phyloP scores from a whole-genome alignment of 2,888 invertebrate genomes.

The Clanis bilineata region DNA sequence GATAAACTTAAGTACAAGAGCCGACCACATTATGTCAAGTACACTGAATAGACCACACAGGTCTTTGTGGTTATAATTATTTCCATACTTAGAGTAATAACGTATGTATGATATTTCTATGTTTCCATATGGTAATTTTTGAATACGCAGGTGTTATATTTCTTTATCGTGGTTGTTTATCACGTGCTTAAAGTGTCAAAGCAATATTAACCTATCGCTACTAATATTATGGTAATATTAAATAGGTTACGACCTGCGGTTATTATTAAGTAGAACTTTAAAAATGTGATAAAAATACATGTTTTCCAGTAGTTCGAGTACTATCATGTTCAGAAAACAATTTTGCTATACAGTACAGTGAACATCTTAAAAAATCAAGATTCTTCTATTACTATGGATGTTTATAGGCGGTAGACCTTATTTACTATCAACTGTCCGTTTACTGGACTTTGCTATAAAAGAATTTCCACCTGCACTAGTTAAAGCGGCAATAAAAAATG shows the following conservation, averaged over 20 bases:
- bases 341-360: too few relatives aligned
- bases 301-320: too few relatives aligned
- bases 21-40: slow-evolving; percentile 3
- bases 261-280: neutral
- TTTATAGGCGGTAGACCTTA: too few relatives aligned
- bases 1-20: neutral
- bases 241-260: neutral
- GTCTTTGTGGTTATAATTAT: slow-evolving; percentile 1
- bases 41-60: neutral
- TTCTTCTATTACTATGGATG: too few relatives aligned
- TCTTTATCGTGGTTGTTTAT: neutral
- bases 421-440: too few relatives aligned
- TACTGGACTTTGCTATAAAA: neutral
- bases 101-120: too few relatives aligned
- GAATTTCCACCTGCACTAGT: neutral
- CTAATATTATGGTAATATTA: neutral
- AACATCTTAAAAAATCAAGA: too few relatives aligned
- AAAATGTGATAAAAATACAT: too few relatives aligned
- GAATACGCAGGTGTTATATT: neutral
- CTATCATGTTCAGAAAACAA: too few relatives aligned
- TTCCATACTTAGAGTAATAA: too few relatives aligned
- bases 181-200: neutral
- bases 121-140: slow-evolving; percentile 3
- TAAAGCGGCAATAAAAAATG: neutral
- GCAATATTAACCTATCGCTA: neutral